Evolutionary conservation across 1,140 invertebrate genomes (phyloP).

Genomic region (Callitettix versicolor): DNA sequence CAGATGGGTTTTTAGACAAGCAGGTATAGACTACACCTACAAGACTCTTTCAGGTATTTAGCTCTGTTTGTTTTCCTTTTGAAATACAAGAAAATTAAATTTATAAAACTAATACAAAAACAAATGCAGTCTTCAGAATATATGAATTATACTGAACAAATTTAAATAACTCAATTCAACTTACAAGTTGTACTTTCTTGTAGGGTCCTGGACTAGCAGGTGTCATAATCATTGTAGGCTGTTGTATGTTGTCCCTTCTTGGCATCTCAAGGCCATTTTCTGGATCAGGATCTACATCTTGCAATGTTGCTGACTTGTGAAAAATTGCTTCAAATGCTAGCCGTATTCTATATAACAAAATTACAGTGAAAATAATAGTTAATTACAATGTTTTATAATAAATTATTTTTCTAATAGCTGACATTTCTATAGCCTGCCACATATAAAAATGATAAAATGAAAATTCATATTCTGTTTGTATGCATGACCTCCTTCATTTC

Average conservation of each 20-base stretch:
- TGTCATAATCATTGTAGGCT: constrained; percentile 25
- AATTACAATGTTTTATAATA: too few relatives aligned
- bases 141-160: neutral
- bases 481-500: too few relatives aligned
- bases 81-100: too few relatives aligned
- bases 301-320: constrained; percentile 68
- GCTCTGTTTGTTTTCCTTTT: too few relatives aligned
- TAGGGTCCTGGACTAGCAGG: constrained; percentile 53
- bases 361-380: neutral
- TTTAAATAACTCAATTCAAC: constrained; percentile 22
- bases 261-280: constrained; percentile 39
- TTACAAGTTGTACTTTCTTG: constrained; percentile 85
- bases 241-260: constrained; percentile 28
- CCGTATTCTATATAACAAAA: constrained; percentile 48
- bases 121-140: neutral
- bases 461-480: neutral
- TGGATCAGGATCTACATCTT: constrained; percentile 63
- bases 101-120: too few relatives aligned
- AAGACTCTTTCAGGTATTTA: too few relatives aligned
- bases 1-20: too few relatives aligned
- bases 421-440: too few relatives aligned
- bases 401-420: neutral
- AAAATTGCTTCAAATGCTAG: constrained; percentile 86
- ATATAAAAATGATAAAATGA: too few relatives aligned
- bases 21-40: too few relatives aligned